Conservation (phyloP, 2,113 vertebrate species). For the Sorex fumeus region DNA sequence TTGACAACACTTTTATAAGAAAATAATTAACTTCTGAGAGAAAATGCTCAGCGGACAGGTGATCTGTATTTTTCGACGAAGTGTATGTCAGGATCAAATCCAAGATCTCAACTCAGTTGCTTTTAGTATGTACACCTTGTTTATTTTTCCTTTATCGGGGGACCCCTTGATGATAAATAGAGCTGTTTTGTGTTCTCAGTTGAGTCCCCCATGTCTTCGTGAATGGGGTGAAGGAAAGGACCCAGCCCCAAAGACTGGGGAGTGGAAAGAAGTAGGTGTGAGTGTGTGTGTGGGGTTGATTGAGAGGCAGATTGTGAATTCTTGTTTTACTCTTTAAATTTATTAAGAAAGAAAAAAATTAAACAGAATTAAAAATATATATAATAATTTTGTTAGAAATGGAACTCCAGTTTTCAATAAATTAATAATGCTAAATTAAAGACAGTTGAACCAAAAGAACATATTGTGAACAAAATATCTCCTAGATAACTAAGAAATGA, state of each 20-base stretch:
- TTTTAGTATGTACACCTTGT: conserved; percentile 21
- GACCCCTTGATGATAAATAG: too few relatives aligned
- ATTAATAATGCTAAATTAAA: background rate
- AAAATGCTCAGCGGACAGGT: conserved; percentile 29
- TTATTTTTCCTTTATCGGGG: background rate
- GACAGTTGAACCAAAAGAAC: background rate
- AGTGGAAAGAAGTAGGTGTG: too few relatives aligned
- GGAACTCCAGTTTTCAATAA: background rate
- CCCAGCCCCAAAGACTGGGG: too few relatives aligned
- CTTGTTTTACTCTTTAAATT: too few relatives aligned
- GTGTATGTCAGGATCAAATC: too few relatives aligned
- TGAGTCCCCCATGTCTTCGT: too few relatives aligned
- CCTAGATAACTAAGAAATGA: background rate
- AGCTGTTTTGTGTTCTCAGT: too few relatives aligned
- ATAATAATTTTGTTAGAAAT: conserved; percentile 18
- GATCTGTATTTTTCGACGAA: background rate
- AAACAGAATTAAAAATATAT: too few relatives aligned
- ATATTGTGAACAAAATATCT: background rate
- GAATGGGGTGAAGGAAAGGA: too few relatives aligned
- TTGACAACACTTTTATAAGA: background rate
- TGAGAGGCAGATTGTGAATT: too few relatives aligned
- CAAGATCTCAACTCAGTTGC: background rate
- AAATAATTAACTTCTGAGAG: conserved; percentile 11
- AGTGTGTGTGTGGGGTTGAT: too few relatives aligned
- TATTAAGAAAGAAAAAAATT: too few relatives aligned